phyloP scores from a whole-genome alignment of 2,888 invertebrate genomes.

The Corythucha ciliata region DNA sequence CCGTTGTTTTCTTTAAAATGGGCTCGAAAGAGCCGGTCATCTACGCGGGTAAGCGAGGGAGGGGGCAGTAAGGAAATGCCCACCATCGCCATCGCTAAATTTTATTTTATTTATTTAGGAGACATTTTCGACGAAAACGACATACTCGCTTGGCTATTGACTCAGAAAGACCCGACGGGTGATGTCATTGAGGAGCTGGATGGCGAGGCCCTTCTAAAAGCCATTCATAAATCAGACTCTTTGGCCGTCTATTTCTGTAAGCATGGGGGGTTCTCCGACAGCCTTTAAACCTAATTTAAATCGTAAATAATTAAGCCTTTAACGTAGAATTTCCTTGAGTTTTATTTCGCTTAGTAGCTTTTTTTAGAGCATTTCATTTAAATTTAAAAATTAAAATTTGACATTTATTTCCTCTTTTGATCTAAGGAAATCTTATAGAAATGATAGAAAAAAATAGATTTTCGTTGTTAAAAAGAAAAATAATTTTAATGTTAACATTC shows the following conservation, averaged over 20 bases:
- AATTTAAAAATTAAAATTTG: too few relatives aligned
- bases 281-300: too few relatives aligned
- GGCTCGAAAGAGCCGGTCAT: slow-evolving; percentile 83
- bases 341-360: too few relatives aligned
- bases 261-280: too few relatives aligned
- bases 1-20: slow-evolving; percentile 79
- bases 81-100: neutral
- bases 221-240: slow-evolving; percentile 71
- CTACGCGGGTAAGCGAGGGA: slow-evolving; percentile 61
- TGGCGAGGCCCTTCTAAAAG: slow-evolving; percentile 62
- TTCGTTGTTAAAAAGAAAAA: too few relatives aligned
- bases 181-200: slow-evolving; percentile 82
- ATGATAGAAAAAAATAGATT: too few relatives aligned
- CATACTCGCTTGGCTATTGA: slow-evolving; percentile 79
- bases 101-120: slow-evolving; percentile 45
- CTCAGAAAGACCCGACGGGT: slow-evolving; percentile 84
- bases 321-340: too few relatives aligned
- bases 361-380: too few relatives aligned
- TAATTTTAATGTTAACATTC: too few relatives aligned
- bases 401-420: too few relatives aligned
- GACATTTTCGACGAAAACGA: slow-evolving; percentile 79
- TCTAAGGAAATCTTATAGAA: too few relatives aligned
- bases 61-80: neutral
- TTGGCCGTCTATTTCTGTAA: slow-evolving; percentile 90
- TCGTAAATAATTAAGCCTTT: too few relatives aligned